phyloP scores from a whole-genome alignment of 2,113 vertebrate species.

The Oostethus manadensis region DNA sequence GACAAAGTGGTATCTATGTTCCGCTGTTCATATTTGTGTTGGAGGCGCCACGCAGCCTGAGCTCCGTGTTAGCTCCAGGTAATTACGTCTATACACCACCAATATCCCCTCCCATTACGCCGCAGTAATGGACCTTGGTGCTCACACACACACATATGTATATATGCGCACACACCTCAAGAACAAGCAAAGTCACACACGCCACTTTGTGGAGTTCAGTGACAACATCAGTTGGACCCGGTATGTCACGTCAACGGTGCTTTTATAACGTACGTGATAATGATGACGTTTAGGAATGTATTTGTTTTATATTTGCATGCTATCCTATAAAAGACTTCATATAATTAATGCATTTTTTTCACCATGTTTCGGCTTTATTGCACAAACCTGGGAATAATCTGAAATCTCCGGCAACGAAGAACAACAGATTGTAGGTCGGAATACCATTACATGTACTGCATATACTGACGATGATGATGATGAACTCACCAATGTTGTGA shows the following conservation, averaged over 20 bases:
- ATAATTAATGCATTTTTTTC: too few relatives aligned
- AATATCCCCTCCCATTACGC: constrained; percentile 71
- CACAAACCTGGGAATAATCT: too few relatives aligned
- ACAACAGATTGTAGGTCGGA: too few relatives aligned
- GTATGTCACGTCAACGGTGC: constrained; percentile 50
- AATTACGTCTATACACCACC: constrained; percentile 69
- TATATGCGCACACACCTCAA: constrained; percentile 13
- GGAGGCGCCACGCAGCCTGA: constrained; percentile 61
- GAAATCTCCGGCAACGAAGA: too few relatives aligned
- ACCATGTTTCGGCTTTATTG: too few relatives aligned
- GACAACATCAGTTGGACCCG: constrained; percentile 66
- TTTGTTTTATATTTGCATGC: too few relatives aligned
- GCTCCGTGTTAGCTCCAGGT: constrained; percentile 62
- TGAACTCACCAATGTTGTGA: too few relatives aligned
- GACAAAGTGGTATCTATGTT: constrained; percentile 70
- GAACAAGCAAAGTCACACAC: constrained; percentile 53
- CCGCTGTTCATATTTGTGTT: constrained; percentile 64
- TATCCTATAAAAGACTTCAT: too few relatives aligned
- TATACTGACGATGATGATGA: too few relatives aligned
- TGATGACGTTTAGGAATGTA: too few relatives aligned
- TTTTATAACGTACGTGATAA: constrained; percentile 35
- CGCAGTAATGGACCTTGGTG: constrained; percentile 58
- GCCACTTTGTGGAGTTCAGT: constrained; percentile 60
- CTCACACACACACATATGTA: constrained; percentile 14
- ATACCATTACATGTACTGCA: too few relatives aligned